Conservation (phyloP, 2,888 invertebrate species). For the Lapara coniferarum region DNA sequence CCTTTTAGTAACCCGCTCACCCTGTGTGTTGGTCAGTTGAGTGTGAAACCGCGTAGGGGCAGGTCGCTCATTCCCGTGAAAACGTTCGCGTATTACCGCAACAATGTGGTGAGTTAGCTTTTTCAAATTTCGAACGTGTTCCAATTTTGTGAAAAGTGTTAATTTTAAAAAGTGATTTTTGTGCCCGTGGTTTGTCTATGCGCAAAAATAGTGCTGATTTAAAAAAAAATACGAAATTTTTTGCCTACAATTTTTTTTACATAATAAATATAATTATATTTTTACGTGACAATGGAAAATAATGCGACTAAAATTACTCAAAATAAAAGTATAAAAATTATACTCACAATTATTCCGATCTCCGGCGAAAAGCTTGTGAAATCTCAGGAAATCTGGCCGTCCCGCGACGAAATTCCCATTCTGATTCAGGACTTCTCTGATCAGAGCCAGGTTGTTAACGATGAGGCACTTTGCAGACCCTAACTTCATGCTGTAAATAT, state of each 20-base stretch:
- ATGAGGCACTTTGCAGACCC: conserved; percentile 88
- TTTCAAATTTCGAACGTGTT: neutral
- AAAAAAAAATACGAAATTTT: conserved; percentile 23
- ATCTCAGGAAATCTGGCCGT: conserved; percentile 91
- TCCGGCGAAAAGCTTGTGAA: conserved; percentile 92
- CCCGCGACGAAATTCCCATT: conserved; percentile 93
- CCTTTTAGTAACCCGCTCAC: neutral
- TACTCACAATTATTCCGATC: conserved; percentile 94
- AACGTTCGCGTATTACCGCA: neutral
- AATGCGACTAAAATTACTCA: no score
- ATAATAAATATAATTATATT: no score
- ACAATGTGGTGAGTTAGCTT: neutral
- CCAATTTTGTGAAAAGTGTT: neutral
- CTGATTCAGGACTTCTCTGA: conserved; percentile 89
- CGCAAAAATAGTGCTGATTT: neutral
- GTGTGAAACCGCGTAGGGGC: neutral
- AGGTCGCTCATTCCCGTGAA: conserved; percentile 1
- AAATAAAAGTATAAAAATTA: conserved; percentile 30
- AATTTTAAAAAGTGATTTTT: neutral
- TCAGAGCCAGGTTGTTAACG: conserved; percentile 88
- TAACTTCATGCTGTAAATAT: conserved; percentile 87
- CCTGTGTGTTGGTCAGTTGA: neutral
- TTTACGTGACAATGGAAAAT: no score
- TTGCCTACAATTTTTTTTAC: no score
- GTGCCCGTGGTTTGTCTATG: neutral